phyloP scores from a whole-genome alignment of 1,140 invertebrate species.

The Dreissena polymorpha region DNA sequence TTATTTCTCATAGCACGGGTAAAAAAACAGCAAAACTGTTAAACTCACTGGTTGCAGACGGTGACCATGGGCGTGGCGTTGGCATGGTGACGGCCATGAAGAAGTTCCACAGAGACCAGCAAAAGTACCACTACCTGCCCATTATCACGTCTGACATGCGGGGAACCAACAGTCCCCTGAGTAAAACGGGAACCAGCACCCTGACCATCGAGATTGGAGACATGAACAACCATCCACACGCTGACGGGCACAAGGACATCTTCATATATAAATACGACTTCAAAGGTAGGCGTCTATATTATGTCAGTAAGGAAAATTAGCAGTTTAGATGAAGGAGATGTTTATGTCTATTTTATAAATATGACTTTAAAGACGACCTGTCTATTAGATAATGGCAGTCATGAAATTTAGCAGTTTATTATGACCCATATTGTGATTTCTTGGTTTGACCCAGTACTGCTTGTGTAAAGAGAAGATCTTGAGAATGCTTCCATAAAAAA shows the following conservation, averaged over 20 bases:
- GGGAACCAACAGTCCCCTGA: slow-evolving; percentile 53
- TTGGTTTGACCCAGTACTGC: no score
- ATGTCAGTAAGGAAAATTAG: no score
- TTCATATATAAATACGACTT: slow-evolving; percentile 94
- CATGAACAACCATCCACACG: slow-evolving; percentile 98
- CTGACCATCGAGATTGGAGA: slow-evolving; percentile 97
- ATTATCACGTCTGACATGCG: slow-evolving; percentile 77
- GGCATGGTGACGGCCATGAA: slow-evolving; percentile 63
- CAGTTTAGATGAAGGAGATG: no score
- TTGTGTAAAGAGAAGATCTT: no score
- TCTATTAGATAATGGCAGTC: no score
- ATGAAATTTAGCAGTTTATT: no score
- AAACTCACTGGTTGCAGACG: slow-evolving; percentile 55
- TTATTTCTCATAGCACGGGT: no score
- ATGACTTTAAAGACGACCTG: no score
- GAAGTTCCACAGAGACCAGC: slow-evolving; percentile 95
- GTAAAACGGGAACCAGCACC: slow-evolving; percentile 94
- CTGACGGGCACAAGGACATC: slow-evolving; percentile 96
- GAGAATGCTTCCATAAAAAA: no score
- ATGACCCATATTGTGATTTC: no score
- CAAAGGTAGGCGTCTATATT: slow-evolving; percentile 31
- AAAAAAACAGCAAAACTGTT: no score
- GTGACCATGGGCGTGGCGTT: slow-evolving; percentile 65
- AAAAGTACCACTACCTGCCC: slow-evolving; percentile 80
- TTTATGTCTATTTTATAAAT: no score